phyloP scores from a whole-genome alignment of 2,797 vertebrate genomes.

The Typhlichthys subterraneus region DNA sequence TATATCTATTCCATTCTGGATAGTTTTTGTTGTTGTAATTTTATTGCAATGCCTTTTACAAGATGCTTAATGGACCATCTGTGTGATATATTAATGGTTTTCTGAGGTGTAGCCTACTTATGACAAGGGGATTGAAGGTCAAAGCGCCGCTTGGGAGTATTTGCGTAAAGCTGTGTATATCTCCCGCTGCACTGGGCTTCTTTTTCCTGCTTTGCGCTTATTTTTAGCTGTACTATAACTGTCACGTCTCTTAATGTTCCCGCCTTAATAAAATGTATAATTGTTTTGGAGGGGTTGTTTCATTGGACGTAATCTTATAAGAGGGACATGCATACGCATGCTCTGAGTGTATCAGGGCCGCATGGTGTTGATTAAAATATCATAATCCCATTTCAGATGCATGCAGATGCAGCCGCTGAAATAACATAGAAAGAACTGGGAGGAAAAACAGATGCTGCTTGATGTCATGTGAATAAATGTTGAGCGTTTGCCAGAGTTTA shows the following conservation, averaged over 20 bases:
- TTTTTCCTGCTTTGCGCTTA: constrained; percentile 10
- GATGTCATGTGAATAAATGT: no score
- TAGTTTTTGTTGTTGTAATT: constrained; percentile 5
- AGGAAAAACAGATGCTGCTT: neutral
- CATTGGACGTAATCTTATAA: no score
- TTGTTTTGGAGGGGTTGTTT: no score
- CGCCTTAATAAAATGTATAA: no score
- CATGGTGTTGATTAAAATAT: neutral
- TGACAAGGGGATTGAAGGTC: constrained; percentile 72
- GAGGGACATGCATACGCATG: no score
- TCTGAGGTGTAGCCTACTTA: constrained; percentile 46
- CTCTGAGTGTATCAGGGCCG: neutral
- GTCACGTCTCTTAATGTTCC: constrained; percentile 3
- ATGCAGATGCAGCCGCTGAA: neutral
- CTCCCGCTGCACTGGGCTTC: constrained; percentile 8
- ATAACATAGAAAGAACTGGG: neutral
- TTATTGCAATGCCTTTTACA: constrained; percentile 54
- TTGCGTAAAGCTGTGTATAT: constrained; percentile 22
- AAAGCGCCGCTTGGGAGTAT: constrained; percentile 26
- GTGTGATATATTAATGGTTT: constrained; percentile 56
- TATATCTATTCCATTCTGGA: constrained; percentile 44
- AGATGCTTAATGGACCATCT: constrained; percentile 55
- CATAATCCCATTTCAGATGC: neutral
- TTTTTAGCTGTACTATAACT: neutral
- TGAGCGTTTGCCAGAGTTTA: no score